phyloP scores from a whole-genome alignment of 2,888 invertebrate species.

The Antheraea assamensis region DNA sequence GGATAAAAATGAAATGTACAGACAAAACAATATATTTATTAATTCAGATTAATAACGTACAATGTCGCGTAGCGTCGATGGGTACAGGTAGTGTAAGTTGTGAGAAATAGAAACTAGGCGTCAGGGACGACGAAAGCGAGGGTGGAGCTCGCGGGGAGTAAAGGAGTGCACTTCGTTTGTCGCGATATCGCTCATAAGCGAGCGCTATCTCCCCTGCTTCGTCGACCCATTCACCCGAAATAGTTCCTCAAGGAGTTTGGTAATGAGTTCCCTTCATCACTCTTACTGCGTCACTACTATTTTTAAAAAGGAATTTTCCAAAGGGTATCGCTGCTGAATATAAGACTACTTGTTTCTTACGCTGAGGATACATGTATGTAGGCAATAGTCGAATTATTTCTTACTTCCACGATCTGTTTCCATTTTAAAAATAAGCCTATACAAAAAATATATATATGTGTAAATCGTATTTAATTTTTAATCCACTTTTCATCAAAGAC shows the following conservation, averaged over 20 bases:
- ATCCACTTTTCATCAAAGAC: constrained; percentile 19
- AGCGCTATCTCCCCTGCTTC: constrained; percentile 65
- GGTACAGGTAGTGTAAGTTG: neutral
- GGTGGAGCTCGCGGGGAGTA: constrained; percentile 15
- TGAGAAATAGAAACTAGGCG: neutral
- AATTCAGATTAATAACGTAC: no score
- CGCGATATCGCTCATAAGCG: constrained; percentile 77
- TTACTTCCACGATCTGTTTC: no score
- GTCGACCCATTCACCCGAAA: constrained; percentile 75
- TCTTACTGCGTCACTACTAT: constrained; percentile 62
- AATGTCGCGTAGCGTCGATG: no score
- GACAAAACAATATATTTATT: no score
- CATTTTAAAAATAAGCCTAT: neutral
- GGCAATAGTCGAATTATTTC: no score
- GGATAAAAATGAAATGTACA: no score
- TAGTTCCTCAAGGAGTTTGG: constrained; percentile 78
- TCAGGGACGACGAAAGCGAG: neutral
- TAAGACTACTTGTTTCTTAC: neutral
- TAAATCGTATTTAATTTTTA: constrained; percentile 1
- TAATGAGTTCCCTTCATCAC: constrained; percentile 76
- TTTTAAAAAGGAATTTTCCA: constrained; percentile 67
- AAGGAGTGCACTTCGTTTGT: constrained; percentile 71
- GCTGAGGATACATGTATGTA: neutral
- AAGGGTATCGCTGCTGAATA: constrained; percentile 45
- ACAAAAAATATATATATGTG: neutral